Percentiles rank a stretch among this genome's conserved stretches.
phyloP scores from a whole-genome alignment of 2,113 vertebrate genomes.

The Hypocryptadius cinnamomeus region DNA sequence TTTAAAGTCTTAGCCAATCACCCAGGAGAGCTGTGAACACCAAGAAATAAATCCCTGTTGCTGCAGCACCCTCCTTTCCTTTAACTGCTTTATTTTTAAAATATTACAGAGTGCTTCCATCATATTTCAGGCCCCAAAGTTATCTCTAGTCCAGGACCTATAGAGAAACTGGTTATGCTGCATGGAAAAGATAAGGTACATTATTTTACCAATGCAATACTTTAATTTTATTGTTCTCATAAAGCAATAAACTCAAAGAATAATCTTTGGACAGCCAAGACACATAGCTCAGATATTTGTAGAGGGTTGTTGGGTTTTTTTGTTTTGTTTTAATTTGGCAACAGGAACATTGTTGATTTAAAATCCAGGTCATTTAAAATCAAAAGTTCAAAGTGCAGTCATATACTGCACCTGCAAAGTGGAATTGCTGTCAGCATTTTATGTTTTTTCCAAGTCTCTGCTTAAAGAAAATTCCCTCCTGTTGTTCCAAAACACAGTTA shows the following conservation, averaged over 20 bases:
- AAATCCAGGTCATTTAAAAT: not conserved
- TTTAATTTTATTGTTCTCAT: not conserved
- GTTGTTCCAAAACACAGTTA: not conserved
- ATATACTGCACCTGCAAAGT: not conserved
- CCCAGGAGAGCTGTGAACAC: not conserved
- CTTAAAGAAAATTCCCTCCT: not conserved
- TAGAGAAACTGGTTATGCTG: not conserved
- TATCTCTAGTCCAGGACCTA: not conserved
- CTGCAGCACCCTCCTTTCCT: not conserved
- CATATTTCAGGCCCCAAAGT: not conserved
- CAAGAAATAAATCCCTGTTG: not conserved
- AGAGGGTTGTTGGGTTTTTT: not conserved
- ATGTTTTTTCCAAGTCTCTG: not conserved
- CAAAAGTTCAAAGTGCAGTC: conserved; percentile 26
- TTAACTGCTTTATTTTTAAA: not conserved
- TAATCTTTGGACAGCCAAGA: not conserved
- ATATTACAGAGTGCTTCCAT: not conserved
- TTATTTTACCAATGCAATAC: not conserved
- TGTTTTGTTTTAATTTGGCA: not conserved
- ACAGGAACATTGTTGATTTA: not conserved
- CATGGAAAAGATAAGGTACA: not conserved
- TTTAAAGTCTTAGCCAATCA: not conserved
- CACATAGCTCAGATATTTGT: not conserved
- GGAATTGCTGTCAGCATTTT: not conserved
- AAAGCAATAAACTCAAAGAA: not conserved